Percentiles rank a stretch among this genome's conserved stretches.
Conservation (phyloP, 1,140 invertebrate genomes). For the Odontomachus brunneus region DNA sequence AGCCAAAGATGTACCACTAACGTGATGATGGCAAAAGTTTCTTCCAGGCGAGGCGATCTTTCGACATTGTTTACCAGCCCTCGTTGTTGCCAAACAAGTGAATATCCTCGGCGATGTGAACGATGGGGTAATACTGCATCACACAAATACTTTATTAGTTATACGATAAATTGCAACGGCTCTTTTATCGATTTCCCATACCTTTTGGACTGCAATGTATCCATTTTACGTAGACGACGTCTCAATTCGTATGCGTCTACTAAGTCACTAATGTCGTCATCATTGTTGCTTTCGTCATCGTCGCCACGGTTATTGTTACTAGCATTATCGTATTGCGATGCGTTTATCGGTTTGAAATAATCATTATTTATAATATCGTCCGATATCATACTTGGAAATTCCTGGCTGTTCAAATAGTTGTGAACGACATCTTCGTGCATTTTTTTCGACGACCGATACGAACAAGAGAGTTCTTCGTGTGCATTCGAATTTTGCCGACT, state of each 20-base stretch:
- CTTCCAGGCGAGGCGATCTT: too few relatives aligned
- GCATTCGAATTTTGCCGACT: conserved; percentile 62
- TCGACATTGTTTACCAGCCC: too few relatives aligned
- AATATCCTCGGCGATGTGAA: conserved; percentile 12
- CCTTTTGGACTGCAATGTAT: conserved; percentile 65
- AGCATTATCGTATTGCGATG: not conserved
- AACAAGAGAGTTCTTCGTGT: conserved; percentile 80
- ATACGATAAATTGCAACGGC: conserved; percentile 2
- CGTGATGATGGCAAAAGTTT: too few relatives aligned
- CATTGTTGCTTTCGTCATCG: not conserved
- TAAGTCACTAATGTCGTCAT: conserved; percentile 49
- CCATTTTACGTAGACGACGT: conserved; percentile 13
- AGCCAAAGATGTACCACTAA: too few relatives aligned
- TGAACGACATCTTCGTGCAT: conserved; percentile 70
- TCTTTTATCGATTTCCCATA: conserved; percentile 23
- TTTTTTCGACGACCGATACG: conserved; percentile 77
- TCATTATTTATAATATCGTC: conserved; percentile 73
- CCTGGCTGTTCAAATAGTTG: conserved; percentile 39
- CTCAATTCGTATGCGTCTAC: conserved; percentile 64
- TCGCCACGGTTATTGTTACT: not conserved
- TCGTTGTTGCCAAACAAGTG: conserved; percentile 73
- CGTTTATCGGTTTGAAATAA: not conserved
- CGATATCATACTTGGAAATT: conserved; percentile 58
- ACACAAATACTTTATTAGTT: not conserved
- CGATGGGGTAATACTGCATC: conserved; percentile 26